phyloP scores from a whole-genome alignment of 2,113 vertebrate genomes.

The Mobula hypostoma region DNA sequence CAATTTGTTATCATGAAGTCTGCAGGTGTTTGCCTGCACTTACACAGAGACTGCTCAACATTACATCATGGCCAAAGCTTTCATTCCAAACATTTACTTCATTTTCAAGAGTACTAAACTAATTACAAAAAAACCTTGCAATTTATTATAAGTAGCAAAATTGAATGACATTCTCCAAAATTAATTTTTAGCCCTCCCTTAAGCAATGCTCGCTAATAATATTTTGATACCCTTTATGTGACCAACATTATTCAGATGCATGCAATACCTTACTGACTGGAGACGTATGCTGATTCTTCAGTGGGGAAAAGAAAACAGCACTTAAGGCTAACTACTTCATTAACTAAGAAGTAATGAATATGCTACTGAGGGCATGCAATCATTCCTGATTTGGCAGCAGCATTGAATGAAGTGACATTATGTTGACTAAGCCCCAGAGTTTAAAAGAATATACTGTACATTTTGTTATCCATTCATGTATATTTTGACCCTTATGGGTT shows the following conservation, averaged over 20 bases:
- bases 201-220: background rate
- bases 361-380: too few relatives aligned
- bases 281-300: background rate
- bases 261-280: background rate
- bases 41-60: background rate
- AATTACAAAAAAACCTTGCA: background rate
- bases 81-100: background rate
- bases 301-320: background rate
- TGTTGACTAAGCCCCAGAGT: too few relatives aligned
- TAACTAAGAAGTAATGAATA: too few relatives aligned
- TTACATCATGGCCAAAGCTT: background rate
- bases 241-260: background rate
- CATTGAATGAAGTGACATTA: too few relatives aligned
- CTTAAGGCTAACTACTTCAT: background rate
- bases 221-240: background rate
- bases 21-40: background rate
- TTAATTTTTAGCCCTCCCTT: background rate
- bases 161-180: background rate
- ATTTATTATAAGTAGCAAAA: background rate
- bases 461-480: too few relatives aligned
- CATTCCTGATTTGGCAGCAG: too few relatives aligned
- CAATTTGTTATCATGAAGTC: background rate
- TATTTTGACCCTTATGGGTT: too few relatives aligned
- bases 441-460: too few relatives aligned
- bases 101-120: background rate